These are phyloP conservation scores for Lordiphosa clarofinis DNA, from an alignment of 1,140 invertebrate species.

Conservation along the genomic window DNA sequence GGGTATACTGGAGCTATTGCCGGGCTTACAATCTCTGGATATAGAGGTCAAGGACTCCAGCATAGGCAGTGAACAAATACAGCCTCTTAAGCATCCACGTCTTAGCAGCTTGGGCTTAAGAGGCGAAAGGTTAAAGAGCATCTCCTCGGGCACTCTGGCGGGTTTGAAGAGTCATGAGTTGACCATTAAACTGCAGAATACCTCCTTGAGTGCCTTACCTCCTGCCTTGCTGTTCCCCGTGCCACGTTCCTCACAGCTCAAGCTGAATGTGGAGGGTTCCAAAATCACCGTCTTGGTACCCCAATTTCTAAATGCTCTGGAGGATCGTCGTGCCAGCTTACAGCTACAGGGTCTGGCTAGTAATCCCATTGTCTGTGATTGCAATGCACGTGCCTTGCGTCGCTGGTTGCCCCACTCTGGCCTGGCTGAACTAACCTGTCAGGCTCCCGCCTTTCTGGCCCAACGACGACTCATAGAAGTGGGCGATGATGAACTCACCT, in stretches of 20 bases:
- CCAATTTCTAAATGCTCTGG: slow-evolving; percentile 88
- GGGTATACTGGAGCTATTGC: slow-evolving; percentile 87
- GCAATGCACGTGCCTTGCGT: slow-evolving; percentile 88
- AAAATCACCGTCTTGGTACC: slow-evolving; percentile 87
- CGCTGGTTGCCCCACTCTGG: slow-evolving; percentile 86
- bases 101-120: slow-evolving; percentile 87
- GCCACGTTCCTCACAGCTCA: slow-evolving; percentile 91
- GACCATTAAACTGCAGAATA: slow-evolving; percentile 88
- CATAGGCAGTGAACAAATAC: slow-evolving; percentile 90
- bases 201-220: slow-evolving; percentile 87
- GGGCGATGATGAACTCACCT: slow-evolving; percentile 89
- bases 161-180: slow-evolving; percentile 87
- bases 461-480: slow-evolving; percentile 86
- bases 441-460: slow-evolving; percentile 84
- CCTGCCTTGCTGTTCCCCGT: slow-evolving; percentile 91
- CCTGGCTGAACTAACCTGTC: slow-evolving; percentile 84
- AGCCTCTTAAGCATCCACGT: slow-evolving; percentile 88
- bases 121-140: slow-evolving; percentile 87
- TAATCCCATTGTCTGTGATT: slow-evolving; percentile 92
- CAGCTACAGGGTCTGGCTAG: slow-evolving; percentile 85
- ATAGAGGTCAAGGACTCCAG: slow-evolving; percentile 92
- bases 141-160: slow-evolving; percentile 90
- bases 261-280: slow-evolving; percentile 88
- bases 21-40: slow-evolving; percentile 86
- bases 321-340: slow-evolving; percentile 88